Percentiles rank a stretch among this genome's conserved stretches.
phyloP scores from a whole-genome alignment of 2,888 invertebrate species.

The Anticlea derivata region DNA sequence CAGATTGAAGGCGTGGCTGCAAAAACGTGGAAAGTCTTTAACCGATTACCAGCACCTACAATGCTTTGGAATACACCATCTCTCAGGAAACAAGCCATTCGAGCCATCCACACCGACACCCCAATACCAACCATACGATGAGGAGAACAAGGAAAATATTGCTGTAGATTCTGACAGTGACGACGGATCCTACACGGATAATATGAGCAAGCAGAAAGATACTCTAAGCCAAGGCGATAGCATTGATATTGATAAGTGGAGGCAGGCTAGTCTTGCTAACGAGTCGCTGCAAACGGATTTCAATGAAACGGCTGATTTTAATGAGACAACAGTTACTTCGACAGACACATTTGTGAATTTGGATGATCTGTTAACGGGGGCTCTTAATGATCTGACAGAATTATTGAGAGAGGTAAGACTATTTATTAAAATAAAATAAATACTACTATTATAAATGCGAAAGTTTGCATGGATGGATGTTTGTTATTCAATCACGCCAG shows the following conservation, averaged over 20 bases:
- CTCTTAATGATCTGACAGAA: slow-evolving; percentile 78
- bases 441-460: too few relatives aligned
- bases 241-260: slow-evolving; percentile 54
- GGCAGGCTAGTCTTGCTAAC: slow-evolving; percentile 54
- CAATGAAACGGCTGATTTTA: slow-evolving; percentile 56
- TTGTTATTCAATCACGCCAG: too few relatives aligned
- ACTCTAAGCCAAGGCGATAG: slow-evolving; percentile 25
- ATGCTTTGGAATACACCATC: slow-evolving; percentile 75
- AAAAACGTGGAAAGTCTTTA: slow-evolving; percentile 75
- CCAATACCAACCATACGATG: slow-evolving; percentile 49
- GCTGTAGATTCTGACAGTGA: slow-evolving; percentile 69
- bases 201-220: slow-evolving; percentile 50
- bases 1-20: slow-evolving; percentile 78
- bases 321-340: slow-evolving; percentile 57
- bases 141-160: slow-evolving; percentile 81
- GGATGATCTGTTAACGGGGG: slow-evolving; percentile 69
- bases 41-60: slow-evolving; percentile 79
- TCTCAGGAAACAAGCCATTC: slow-evolving; percentile 7
- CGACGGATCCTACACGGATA: slow-evolving; percentile 66
- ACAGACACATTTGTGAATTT: slow-evolving; percentile 46
- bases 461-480: too few relatives aligned
- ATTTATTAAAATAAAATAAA: too few relatives aligned
- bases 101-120: slow-evolving; percentile 12
- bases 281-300: slow-evolving; percentile 52
- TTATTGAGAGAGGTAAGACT: slow-evolving; percentile 76